Conservation (phyloP, 2,797 vertebrate genomes). For the Leptoclinus maculatus region DNA sequence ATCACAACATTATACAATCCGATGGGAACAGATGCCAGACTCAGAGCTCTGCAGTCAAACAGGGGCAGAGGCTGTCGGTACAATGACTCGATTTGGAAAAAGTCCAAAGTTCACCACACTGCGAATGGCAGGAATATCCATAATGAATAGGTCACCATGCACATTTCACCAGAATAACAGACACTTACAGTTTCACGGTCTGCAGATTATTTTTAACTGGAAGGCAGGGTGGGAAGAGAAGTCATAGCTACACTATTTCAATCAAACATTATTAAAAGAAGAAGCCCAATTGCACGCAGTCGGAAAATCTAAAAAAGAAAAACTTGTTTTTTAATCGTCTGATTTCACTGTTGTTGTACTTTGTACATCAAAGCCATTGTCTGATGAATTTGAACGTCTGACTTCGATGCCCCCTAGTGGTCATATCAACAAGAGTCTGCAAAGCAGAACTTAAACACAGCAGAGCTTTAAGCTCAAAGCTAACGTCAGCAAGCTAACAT, state of each 20-base stretch:
- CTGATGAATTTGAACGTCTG: background rate
- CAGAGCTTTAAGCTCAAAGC: background rate
- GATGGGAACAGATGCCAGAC: background rate
- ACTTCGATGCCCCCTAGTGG: background rate
- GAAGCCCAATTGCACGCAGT: background rate
- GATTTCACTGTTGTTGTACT: background rate
- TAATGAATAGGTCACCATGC: background rate
- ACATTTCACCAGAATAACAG: background rate
- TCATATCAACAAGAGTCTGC: background rate
- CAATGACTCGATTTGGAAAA: background rate
- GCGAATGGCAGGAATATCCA: constrained; percentile 4
- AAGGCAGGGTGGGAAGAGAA: background rate
- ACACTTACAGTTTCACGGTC: background rate
- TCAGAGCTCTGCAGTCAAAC: constrained; percentile 5
- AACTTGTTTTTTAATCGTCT: background rate
- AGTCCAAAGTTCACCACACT: constrained; percentile 1
- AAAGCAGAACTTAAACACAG: too few relatives aligned
- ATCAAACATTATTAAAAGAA: background rate
- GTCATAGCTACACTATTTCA: background rate
- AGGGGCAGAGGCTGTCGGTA: background rate
- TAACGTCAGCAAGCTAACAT: too few relatives aligned
- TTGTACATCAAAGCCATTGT: background rate
- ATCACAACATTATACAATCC: constrained; percentile 13
- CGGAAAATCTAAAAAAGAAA: background rate
- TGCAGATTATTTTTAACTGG: background rate